These are phyloP conservation scores for Amphilophus citrinellus DNA, from an alignment of 2,113 vertebrate species.

Conservation along the genomic window DNA sequence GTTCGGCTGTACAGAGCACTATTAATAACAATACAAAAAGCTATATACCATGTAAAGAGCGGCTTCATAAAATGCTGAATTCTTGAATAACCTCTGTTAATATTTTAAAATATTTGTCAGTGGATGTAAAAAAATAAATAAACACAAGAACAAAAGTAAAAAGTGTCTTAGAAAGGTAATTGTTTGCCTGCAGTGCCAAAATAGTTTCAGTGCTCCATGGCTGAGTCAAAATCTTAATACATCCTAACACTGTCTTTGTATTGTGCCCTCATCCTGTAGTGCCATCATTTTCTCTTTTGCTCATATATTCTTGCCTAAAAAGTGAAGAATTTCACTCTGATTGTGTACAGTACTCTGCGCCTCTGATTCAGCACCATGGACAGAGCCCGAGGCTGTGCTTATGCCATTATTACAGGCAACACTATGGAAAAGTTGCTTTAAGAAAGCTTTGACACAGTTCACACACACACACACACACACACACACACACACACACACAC, in stretches of 20 bases:
- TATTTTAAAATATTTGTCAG: not conserved
- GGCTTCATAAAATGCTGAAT: not conserved
- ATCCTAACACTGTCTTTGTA: not conserved
- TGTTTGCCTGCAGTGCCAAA: not conserved
- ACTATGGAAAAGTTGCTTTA: not conserved
- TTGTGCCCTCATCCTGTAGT: not conserved
- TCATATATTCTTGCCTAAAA: not conserved
- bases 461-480: not conserved
- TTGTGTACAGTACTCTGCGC: not conserved
- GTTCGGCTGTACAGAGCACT: not conserved
- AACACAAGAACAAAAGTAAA: not conserved
- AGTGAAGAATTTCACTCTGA: constrained; percentile 22
- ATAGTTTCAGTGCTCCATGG: not conserved
- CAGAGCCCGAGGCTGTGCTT: constrained; percentile 33
- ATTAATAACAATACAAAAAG: constrained; percentile 17
- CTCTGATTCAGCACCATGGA: constrained; percentile 59
- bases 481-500: too few species aligned
- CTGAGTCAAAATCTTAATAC: not conserved
- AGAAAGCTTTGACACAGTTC: not conserved
- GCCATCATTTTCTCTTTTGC: not conserved
- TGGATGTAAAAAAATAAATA: not conserved
- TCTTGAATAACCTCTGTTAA: not conserved
- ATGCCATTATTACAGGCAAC: not conserved
- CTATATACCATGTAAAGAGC: not conserved
- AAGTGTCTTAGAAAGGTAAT: not conserved